Evolutionary conservation across 2,113 vertebrate species (phyloP).

Genomic region (Xiphophorus maculatus): DNA sequence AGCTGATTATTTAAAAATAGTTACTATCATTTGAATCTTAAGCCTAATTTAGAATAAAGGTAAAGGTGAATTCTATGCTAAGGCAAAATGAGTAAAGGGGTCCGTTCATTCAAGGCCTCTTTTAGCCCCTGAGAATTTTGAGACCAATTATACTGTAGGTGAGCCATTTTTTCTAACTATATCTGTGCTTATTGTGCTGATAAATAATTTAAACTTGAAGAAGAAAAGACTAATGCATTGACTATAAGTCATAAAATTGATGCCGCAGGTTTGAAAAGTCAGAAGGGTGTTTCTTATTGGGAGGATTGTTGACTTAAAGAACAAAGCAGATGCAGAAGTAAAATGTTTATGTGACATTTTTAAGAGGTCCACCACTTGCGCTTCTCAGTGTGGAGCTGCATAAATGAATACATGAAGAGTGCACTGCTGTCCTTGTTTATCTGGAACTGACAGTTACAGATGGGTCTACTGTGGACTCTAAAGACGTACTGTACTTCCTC

Average conservation of each 20-base stretch:
- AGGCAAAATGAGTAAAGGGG: too few species aligned
- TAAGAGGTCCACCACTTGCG: background rate
- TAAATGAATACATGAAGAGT: background rate
- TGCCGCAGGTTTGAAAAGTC: background rate
- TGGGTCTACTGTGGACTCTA: slow-evolving; percentile 2
- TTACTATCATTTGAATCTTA: too few species aligned
- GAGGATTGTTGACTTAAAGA: background rate
- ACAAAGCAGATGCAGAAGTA: background rate
- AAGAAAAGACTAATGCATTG: background rate
- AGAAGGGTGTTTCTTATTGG: background rate
- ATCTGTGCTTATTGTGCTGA: background rate
- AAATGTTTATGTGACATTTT: background rate
- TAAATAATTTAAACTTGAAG: background rate
- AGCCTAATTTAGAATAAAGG: too few species aligned
- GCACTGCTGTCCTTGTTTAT: background rate
- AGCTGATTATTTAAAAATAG: too few species aligned
- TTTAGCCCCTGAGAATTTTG: background rate
- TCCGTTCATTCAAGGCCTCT: too few species aligned
- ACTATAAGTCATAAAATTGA: background rate
- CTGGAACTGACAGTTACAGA: slow-evolving; percentile 6
- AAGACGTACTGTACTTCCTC: background rate
- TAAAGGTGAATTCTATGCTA: too few species aligned
- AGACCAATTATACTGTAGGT: background rate
- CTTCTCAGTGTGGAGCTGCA: slow-evolving; percentile 11
- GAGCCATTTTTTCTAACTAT: too few species aligned